Evolutionary conservation across 1,140 invertebrate species (phyloP), one percentile per base, ranked within the genome.

Genomic region (Chlorops oryzae): DNA sequence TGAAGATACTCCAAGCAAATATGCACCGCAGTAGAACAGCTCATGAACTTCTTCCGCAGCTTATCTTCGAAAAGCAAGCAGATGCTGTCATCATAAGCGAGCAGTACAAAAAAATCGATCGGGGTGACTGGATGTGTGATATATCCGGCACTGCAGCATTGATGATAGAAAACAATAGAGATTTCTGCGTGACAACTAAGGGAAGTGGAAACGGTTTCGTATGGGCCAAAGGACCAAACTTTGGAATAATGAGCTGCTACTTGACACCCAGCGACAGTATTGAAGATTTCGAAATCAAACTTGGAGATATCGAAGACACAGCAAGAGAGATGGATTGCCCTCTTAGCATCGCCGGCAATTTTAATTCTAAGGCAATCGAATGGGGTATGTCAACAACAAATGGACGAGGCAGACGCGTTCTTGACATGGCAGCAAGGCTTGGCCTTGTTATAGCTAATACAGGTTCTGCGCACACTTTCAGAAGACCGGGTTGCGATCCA

Each of bases 321-420:
- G 32, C 15, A 34, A 5, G 7, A 13, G 7, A 17, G 10, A 35
- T 47, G 4, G 32, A 21, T 35, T 27, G 28, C 5, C 5, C 3
- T 5, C 3, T 15, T 21, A 38, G 56, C 2, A 38, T 64, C 0
- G 54, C 39, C 2, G 58, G 59, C 2, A 54, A 62, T 18, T 54
- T 61, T 9, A 64, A 63, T 38, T 45, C 56, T 4, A 54, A 39
- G 27, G 48, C 59, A 0, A 6, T 35, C 9, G 59, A 63, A 15
- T 61, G 56, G 56, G 56, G 62, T 3, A 57, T 54, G 52, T 1
- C 44, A 2, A 4, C 18, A 3, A 18, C 56, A 0, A 42, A 60
- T 39, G 46, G 41, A 7, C 54, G 51, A 48, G 59, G 57, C 0
- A 22, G 18, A 20, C 37, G 45, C 10, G 24, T 66, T n/a, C 10